Conservation (phyloP, 1,140 invertebrate species). For the Elymnias hypermnestra region DNA sequence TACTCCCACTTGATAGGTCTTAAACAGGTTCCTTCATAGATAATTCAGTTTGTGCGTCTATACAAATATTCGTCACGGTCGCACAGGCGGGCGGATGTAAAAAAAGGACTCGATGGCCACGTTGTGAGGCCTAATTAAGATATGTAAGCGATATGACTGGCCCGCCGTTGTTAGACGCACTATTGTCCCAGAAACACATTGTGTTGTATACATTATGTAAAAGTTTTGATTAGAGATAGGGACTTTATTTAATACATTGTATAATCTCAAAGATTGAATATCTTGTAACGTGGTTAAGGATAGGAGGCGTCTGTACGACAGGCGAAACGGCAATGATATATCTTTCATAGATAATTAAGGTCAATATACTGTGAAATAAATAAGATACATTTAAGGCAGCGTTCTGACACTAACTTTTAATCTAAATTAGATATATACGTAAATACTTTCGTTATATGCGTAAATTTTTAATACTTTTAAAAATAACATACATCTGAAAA, state of each 20-base stretch:
- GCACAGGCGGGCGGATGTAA: slow-evolving; percentile 44
- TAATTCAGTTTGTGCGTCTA: slow-evolving; percentile 30
- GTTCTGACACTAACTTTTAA: too few species aligned
- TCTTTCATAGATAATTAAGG: too few species aligned
- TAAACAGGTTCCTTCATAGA: slow-evolving; percentile 15
- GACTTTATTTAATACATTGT: slow-evolving; percentile 1
- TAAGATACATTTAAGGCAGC: too few species aligned
- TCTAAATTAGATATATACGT: too few species aligned
- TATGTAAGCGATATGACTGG: slow-evolving; percentile 58
- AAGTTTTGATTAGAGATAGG: slow-evolving; percentile 22
- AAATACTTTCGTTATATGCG: too few species aligned
- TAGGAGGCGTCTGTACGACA: too few species aligned
- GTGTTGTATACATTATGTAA: slow-evolving; percentile 29
- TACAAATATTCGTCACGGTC: slow-evolving; percentile 58
- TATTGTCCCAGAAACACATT: slow-evolving; percentile 33
- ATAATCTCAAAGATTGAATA: too few species aligned
- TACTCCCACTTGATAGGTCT: slow-evolving; percentile 18
- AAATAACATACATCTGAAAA: too few species aligned
- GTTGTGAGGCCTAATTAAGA: slow-evolving; percentile 68
- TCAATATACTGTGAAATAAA: too few species aligned
- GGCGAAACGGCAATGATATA: too few species aligned
- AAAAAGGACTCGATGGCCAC: slow-evolving; percentile 43
- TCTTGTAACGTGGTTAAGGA: too few species aligned
- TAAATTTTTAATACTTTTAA: too few species aligned
- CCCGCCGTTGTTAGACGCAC: slow-evolving; percentile 27